Percentiles rank a stretch among this genome's conserved stretches.
phyloP scores from a whole-genome alignment of 2,113 vertebrate genomes.

The Xenopus borealis region DNA sequence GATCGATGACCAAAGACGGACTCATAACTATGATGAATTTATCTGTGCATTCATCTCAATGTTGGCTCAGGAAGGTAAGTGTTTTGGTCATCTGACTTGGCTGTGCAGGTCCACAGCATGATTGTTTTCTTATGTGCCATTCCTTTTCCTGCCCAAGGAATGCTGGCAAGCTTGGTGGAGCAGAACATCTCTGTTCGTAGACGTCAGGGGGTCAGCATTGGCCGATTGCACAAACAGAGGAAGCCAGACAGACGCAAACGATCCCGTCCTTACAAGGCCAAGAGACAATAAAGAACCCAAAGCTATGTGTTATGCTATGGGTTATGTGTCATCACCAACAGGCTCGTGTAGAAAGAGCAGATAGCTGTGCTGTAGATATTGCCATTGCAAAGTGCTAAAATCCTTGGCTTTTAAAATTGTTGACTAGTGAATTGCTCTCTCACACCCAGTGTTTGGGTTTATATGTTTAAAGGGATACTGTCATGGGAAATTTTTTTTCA shows the following conservation, averaged over 20 bases:
- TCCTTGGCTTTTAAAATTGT: background rate
- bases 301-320: no score
- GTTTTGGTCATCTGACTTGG: background rate
- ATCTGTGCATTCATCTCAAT: slow-evolving; percentile 99
- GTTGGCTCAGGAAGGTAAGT: slow-evolving; percentile 93
- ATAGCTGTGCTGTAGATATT: background rate
- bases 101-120: background rate
- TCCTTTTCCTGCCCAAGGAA: slow-evolving; percentile 68
- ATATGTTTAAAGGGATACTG: no score
- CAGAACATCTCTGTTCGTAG: slow-evolving; percentile 97
- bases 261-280: slow-evolving; percentile 94
- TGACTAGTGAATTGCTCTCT: background rate
- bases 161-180: slow-evolving; percentile 96
- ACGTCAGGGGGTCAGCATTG: slow-evolving; percentile 95
- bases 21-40: slow-evolving; percentile 95
- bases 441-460: background rate
- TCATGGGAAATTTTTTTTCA: no score
- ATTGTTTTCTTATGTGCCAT: background rate
- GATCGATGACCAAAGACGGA: slow-evolving; percentile 96
- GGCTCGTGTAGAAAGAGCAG: background rate
- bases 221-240: slow-evolving; percentile 96
- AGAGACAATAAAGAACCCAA: slow-evolving; percentile 76
- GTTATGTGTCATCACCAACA: no score
- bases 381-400: background rate
- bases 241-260: slow-evolving; percentile 96